Evolutionary conservation across 1,140 invertebrate species (phyloP).

Genomic region (Anadara kagoshimensis): DNA sequence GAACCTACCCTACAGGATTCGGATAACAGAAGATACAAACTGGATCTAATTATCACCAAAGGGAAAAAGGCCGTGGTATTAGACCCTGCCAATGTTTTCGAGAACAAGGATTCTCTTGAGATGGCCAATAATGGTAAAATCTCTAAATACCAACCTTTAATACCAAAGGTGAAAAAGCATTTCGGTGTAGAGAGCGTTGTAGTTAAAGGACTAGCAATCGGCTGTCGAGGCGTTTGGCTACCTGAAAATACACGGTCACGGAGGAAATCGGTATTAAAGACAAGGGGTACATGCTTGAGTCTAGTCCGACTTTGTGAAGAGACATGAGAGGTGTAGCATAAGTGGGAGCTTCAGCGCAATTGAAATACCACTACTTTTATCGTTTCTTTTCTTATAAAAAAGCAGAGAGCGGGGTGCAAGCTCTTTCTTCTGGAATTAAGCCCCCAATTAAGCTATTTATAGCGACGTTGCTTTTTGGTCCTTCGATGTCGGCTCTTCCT

Average conservation of each 20-base stretch:
- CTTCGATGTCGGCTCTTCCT: constrained; percentile 90
- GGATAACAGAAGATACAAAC: neutral
- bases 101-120: neutral
- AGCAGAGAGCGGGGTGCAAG: constrained; percentile 74
- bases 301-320: too few relatives aligned
- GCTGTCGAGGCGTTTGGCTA: constrained; percentile 11
- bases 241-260: neutral
- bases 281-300: constrained; percentile 11
- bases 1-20: neutral
- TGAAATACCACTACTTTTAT: too few relatives aligned
- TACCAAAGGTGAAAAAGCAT: too few relatives aligned
- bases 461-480: constrained; percentile 88
- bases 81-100: constrained; percentile 21
- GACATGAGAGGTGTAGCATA: too few relatives aligned
- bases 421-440: constrained; percentile 53
- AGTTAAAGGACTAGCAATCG: constrained; percentile 16
- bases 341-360: too few relatives aligned
- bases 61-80: constrained; percentile 2
- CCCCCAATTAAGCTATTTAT: constrained; percentile 82
- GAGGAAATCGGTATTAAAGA: neutral
- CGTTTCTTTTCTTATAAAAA: constrained; percentile 82
- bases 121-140: constrained; percentile 11
- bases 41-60: constrained; percentile 13
- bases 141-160: neutral
- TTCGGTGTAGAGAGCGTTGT: too few relatives aligned